These are phyloP conservation scores for Mormoops blainvillei DNA, from an alignment of 2,113 vertebrate genomes.

Conservation along the genomic window DNA sequence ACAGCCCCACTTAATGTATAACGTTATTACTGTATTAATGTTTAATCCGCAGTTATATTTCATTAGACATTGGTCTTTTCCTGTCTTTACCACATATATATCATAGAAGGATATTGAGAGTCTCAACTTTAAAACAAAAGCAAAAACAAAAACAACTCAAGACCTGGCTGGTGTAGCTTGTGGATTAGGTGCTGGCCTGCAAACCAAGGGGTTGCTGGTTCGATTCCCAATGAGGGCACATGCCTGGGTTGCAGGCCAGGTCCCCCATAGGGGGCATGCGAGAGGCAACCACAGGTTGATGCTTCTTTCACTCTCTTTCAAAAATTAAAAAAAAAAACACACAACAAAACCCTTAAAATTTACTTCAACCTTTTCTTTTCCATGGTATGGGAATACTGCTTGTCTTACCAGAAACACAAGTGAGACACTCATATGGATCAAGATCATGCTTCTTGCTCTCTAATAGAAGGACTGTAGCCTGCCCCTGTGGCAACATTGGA, in stretches of 20 bases:
- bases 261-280: no score
- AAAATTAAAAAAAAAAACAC: no score
- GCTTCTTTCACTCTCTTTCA: no score
- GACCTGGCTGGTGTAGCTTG: no score
- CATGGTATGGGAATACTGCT: background rate
- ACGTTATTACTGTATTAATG: background rate
- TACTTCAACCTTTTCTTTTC: background rate
- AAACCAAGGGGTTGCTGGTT: no score
- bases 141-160: no score
- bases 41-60: background rate
- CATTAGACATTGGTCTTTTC: background rate
- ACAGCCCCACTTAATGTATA: background rate
- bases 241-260: no score
- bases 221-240: no score
- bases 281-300: no score
- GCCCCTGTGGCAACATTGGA: fast-evolving
- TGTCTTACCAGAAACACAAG: background rate
- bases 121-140: background rate
- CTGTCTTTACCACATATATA: background rate
- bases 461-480: background rate
- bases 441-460: background rate
- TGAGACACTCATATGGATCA: background rate
- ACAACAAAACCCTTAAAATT: no score
- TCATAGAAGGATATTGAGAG: background rate
- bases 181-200: no score